These are phyloP conservation scores for Clarias laeviceps DNA, from an alignment of 2,797 vertebrate species.

Conservation along the genomic window DNA sequence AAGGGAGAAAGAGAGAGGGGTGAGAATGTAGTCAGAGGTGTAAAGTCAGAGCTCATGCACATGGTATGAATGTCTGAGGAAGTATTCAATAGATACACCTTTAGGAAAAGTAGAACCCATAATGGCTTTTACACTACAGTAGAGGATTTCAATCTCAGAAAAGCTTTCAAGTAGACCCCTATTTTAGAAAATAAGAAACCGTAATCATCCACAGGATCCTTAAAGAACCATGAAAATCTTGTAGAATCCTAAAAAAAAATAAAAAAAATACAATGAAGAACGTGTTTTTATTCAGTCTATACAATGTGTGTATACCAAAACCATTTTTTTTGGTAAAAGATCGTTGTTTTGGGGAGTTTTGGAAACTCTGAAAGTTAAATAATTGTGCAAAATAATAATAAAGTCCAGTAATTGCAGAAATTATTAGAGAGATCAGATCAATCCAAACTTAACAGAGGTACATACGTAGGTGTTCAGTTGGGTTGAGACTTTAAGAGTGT, in stretches of 20 bases:
- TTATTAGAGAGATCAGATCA: background rate
- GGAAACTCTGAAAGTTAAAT: background rate
- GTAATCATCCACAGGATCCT: background rate
- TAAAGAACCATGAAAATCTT: background rate
- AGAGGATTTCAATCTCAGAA: background rate
- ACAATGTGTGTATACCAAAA: too few species aligned
- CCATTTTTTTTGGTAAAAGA: too few species aligned
- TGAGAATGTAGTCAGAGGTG: background rate
- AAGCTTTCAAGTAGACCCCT: background rate
- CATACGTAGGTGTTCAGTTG: background rate
- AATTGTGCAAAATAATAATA: too few species aligned
- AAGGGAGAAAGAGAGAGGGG: background rate
- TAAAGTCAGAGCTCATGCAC: slow-evolving; percentile 1
- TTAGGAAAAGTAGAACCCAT: background rate
- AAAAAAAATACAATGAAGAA: background rate
- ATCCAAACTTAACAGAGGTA: background rate
- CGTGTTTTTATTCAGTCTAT: background rate
- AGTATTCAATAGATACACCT: background rate
- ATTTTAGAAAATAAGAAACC: background rate
- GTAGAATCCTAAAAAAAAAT: background rate
- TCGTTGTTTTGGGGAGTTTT: too few species aligned
- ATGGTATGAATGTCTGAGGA: background rate
- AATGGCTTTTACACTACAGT: background rate
- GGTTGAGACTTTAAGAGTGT: background rate
- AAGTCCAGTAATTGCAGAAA: background rate